These are phyloP conservation scores for Panonychus citri DNA, from an alignment of 1,140 invertebrate species.

Conservation along the genomic window DNA sequence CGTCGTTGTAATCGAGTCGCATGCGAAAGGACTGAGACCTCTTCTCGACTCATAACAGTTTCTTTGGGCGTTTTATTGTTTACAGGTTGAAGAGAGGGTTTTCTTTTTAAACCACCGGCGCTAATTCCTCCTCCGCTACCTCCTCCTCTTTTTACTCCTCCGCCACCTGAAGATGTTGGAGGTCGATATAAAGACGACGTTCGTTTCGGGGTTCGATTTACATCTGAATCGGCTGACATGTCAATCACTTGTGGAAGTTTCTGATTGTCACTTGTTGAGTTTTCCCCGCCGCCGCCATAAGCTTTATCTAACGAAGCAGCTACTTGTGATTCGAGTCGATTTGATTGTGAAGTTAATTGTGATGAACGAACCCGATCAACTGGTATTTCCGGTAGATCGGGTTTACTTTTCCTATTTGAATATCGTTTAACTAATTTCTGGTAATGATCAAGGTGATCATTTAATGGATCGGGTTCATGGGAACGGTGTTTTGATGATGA, in stretches of 20 bases:
- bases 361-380: not conserved
- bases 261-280: not conserved
- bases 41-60: slow-evolving; percentile 68
- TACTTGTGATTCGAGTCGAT: too few relatives aligned
- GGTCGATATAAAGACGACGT: slow-evolving; percentile 42
- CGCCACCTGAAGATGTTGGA: not conserved
- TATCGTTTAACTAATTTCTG: not conserved
- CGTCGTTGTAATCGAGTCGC: slow-evolving; percentile 76
- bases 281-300: too few relatives aligned
- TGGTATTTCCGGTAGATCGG: too few relatives aligned
- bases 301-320: too few relatives aligned
- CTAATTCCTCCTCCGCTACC: not conserved
- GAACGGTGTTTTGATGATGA: not conserved
- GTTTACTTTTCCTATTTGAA: not conserved
- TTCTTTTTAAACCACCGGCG: slow-evolving; percentile 25
- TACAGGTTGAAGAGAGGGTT: slow-evolving; percentile 85
- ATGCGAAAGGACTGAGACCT: slow-evolving; percentile 74
- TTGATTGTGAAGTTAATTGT: too few relatives aligned
- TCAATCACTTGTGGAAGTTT: not conserved
- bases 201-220: slow-evolving; percentile 29
- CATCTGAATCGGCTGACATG: not conserved
- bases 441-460: slow-evolving; percentile 66
- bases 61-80: slow-evolving; percentile 28
- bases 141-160: not conserved
- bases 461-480: too few relatives aligned